Evolutionary conservation across 2,888 invertebrate genomes (phyloP), one percentile per base, ranked within the genome.

Genomic region (Embidobia sp.): DNA sequence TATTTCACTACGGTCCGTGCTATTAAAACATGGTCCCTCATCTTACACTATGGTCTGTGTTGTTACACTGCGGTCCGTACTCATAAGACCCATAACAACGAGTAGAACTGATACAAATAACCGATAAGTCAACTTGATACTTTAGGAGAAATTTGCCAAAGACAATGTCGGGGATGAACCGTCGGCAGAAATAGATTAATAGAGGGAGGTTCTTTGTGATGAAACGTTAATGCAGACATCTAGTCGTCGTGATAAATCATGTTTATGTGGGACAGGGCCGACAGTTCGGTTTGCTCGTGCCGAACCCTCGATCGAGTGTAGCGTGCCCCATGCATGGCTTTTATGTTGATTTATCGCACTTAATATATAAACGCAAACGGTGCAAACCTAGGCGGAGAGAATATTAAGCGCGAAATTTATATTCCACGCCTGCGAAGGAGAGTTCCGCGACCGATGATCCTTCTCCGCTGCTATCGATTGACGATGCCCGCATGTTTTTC

Each of bases 341-440:
- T 77, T 74, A 74, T 67, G 67, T 66, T 77, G 77, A 73, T 77
- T 77, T 77, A 77, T 74, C 64, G 73, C 57, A 59, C 67, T 73
- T 73, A 73, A 73, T 78, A 69, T 74, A 74, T 69, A 73, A 67
- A 74, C 61, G 73, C 67, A 64, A 44, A 49, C 69, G 59, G 77
- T 31, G 77, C 70, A 66, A 70, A 42, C 55, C 57, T 55, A 63
- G 55, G 48, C 76, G 46, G 29, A 63, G 69, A 48, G 69, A 78
- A 78, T 73, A 69, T 73, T 67, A 77, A 55, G 57, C 69, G 69
- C 64, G 19, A 73, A 77, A 73, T 77, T 77, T 77, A 77, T 74
- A 67, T 72, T 74, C 64, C 73, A 57, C 69, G 73, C 69, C 73
- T 69, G 77, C 57, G 73, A 69, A 69, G 67, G 77, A 74, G 67